phyloP scores from a whole-genome alignment of 2,797 vertebrate species.

The Pseudopleuronectes americanus region DNA sequence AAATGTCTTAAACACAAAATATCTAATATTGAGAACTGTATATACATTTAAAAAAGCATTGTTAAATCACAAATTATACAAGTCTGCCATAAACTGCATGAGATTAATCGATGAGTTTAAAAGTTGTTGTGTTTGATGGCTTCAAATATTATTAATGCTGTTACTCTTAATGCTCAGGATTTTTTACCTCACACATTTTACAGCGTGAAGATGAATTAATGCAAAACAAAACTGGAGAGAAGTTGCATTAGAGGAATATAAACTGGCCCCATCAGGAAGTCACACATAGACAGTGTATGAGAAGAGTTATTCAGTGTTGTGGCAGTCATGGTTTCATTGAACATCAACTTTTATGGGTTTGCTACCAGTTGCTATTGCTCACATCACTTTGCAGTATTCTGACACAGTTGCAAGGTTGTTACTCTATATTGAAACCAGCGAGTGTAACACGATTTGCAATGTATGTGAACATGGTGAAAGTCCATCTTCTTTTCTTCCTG shows the following conservation, averaged over 20 bases:
- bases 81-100: conserved; percentile 13
- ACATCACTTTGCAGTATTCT: conserved; percentile 10
- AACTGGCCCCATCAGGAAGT: conserved; percentile 5
- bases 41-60: conserved; percentile 11
- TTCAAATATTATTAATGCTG: conserved; percentile 13
- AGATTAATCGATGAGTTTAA: conserved; percentile 14
- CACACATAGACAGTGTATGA: background rate
- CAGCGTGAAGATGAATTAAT: conserved; percentile 19
- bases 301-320: conserved; percentile 18
- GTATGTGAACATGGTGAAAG: background rate
- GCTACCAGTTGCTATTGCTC: conserved; percentile 19
- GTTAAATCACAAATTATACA: conserved; percentile 20
- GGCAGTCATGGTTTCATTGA: conserved; percentile 52
- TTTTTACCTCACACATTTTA: conserved; percentile 8
- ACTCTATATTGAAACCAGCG: background rate
- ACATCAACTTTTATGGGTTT: conserved; percentile 37
- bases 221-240: conserved; percentile 22
- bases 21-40: conserved; percentile 33
- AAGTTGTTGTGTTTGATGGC: conserved; percentile 20
- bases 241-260: conserved; percentile 24
- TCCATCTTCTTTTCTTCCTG: conserved; percentile 36
- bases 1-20: conserved; percentile 24
- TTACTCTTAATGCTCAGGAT: conserved; percentile 27
- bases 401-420: conserved; percentile 8
- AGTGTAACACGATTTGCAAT: background rate